Base-by-base conservation (phyloP, 1,140 invertebrate species). In the Dinoponera quadriceps region DNA sequence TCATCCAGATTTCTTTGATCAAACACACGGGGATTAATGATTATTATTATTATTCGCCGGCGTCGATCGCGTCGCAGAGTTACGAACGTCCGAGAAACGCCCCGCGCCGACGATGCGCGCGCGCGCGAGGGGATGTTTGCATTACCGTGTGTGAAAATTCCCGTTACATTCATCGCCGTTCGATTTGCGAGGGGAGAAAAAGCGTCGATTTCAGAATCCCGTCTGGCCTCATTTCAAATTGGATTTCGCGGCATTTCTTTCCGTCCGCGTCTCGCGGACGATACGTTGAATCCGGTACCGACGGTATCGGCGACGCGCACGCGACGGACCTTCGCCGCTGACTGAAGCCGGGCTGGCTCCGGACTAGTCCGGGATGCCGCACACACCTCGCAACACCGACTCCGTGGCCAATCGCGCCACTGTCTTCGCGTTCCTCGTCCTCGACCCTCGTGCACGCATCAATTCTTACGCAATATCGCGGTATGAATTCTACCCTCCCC, bases 291-390 rank as follows among this genome's bases (percentile, higher is more conserved):
- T 51, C 14, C 13, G 27, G 7, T 29, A 25, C n/a, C 1, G 20
- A 2, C 48, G 59, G 68, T 55, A 49, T 62, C 57, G 27, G 59
- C 72, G 80, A 75, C 69, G 71, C 80, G 80, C 59, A 75, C 80
- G 80, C 80, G 80, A 82, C 80, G 80, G 71, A 75, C 75, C 80
- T 75, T 65, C 57, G 80, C 80, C 80, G 80, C 59, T 63, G 69
- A 82, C 80, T 82, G 80, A 82, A 82, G 63, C 80, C 80, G 75
- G 62, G 80, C 48, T 16, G 59, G 72, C 80, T 82, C 49, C 44
- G 80, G 48, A 82, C 71, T 63, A 60, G 78, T 60, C 69, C 68
- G 71, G 71, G 44, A 44, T 57, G 57, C 59, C 59, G 80, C 80
- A 74, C 57, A 25, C 71, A 63, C 69, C 80, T 82, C 80, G 57